phyloP scores from a whole-genome alignment of 2,797 vertebrate species.

The Rhincodon typus region DNA sequence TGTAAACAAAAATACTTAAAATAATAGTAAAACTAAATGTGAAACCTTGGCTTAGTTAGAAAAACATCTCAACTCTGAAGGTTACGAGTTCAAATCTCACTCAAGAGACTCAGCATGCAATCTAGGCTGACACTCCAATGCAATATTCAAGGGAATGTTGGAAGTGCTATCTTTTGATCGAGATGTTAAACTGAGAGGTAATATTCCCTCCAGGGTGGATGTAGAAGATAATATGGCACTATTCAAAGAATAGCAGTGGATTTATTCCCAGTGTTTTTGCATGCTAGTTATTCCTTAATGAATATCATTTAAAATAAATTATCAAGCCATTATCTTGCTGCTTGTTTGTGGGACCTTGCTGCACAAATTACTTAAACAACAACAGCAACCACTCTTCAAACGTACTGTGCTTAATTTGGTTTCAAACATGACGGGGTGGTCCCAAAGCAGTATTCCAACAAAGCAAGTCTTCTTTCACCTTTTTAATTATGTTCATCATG shows the following conservation, averaged over 20 bases:
- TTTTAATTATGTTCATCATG: background rate
- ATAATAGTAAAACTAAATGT: background rate
- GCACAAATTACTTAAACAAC: background rate
- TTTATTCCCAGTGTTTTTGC: background rate
- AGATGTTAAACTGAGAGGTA: background rate
- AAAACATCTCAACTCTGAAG: too few relatives aligned
- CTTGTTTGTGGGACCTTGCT: background rate
- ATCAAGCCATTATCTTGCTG: background rate
- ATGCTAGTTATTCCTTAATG: background rate
- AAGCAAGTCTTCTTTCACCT: background rate
- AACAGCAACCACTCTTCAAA: background rate
- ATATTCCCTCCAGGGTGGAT: background rate
- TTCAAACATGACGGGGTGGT: background rate
- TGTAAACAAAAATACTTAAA: background rate
- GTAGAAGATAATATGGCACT: background rate
- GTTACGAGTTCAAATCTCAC: background rate
- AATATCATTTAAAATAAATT: background rate
- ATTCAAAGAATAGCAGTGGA: background rate
- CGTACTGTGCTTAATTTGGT: background rate
- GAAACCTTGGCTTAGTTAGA: background rate
- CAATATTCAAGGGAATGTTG: background rate
- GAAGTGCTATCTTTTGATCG: background rate
- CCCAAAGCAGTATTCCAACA: background rate
- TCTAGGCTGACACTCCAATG: background rate
- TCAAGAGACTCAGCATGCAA: background rate